phyloP scores from a whole-genome alignment of 2,888 invertebrate genomes.

The Clivina fossor region DNA sequence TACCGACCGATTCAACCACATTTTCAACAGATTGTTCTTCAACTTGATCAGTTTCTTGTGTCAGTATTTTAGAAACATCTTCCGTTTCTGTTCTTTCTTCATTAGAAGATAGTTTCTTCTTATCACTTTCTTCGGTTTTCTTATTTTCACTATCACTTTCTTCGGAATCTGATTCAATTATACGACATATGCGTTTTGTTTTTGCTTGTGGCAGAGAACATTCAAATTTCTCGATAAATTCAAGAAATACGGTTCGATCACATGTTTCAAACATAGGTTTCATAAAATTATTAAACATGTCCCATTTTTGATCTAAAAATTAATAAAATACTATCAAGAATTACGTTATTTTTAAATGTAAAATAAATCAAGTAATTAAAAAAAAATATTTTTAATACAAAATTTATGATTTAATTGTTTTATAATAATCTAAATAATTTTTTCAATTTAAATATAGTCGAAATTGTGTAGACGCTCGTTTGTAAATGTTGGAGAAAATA shows the following conservation, averaged over 20 bases:
- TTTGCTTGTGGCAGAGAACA: slow-evolving; percentile 55
- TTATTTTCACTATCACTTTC: slow-evolving; percentile 45
- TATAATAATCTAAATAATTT: too few species aligned
- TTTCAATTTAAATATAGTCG: too few species aligned
- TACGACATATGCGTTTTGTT: slow-evolving; percentile 60
- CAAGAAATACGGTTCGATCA: slow-evolving; percentile 46
- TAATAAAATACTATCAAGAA: not conserved
- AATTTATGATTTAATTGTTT: too few species aligned
- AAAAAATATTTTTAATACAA: too few species aligned
- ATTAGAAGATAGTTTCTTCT: slow-evolving; percentile 29
- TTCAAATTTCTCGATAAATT: slow-evolving; percentile 53
- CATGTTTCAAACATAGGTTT: slow-evolving; percentile 46
- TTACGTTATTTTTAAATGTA: too few species aligned
- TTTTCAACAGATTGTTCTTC: slow-evolving; percentile 27
- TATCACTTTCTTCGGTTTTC: slow-evolving; percentile 36
- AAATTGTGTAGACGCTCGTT: too few species aligned
- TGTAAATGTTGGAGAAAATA: too few species aligned
- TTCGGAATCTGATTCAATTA: slow-evolving; percentile 60
- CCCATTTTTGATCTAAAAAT: slow-evolving; percentile 44
- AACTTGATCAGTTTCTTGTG: slow-evolving; percentile 30
- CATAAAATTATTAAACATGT: slow-evolving; percentile 46
- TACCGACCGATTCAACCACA: slow-evolving; percentile 35
- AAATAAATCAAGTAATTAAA: too few species aligned
- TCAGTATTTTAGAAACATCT: slow-evolving; percentile 32
- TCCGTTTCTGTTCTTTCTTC: slow-evolving; percentile 33